Percentiles rank a stretch among this genome's conserved stretches.
Conservation (phyloP, 2,113 vertebrate genomes). For the Caranx melampygus region DNA sequence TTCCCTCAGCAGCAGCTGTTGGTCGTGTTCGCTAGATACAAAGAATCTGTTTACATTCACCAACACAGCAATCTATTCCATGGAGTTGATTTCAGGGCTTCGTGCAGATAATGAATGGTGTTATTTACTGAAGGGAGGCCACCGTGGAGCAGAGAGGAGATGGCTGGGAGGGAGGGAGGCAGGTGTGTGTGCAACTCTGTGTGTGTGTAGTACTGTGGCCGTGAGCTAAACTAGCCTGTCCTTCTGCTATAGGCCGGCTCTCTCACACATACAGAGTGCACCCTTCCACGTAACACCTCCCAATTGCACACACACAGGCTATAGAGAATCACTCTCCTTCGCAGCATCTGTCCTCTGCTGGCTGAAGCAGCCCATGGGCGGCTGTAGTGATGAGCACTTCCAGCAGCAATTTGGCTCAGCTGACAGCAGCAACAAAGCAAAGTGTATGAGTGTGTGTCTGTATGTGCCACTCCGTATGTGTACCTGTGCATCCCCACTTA, state of each 20-base stretch:
- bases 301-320: conserved; percentile 35
- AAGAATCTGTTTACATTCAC: conserved; percentile 35
- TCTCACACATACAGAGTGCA: not conserved
- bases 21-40: conserved; percentile 1
- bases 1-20: conserved; percentile 2
- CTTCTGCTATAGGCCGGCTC: conserved; percentile 21
- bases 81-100: conserved; percentile 55
- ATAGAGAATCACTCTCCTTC: conserved; percentile 44
- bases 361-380: conserved; percentile 50
- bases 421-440: conserved; percentile 49
- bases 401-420: conserved; percentile 55
- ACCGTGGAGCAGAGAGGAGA: conserved; percentile 45
- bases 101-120: conserved; percentile 71
- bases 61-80: conserved; percentile 25
- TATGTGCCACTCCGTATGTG: not conserved
- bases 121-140: conserved; percentile 71
- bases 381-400: conserved; percentile 44
- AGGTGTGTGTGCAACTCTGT: conserved; percentile 5
- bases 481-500: not conserved
- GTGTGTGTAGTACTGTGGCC: conserved; percentile 22
- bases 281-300: conserved; percentile 56
- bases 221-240: conserved; percentile 42
- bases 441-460: not conserved
- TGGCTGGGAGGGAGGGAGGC: conserved; percentile 56
- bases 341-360: conserved; percentile 73